Percentiles rank a stretch among this genome's conserved stretches.
Conservation (phyloP, 2,888 invertebrate genomes). For the Meiosimyza decipiens region DNA sequence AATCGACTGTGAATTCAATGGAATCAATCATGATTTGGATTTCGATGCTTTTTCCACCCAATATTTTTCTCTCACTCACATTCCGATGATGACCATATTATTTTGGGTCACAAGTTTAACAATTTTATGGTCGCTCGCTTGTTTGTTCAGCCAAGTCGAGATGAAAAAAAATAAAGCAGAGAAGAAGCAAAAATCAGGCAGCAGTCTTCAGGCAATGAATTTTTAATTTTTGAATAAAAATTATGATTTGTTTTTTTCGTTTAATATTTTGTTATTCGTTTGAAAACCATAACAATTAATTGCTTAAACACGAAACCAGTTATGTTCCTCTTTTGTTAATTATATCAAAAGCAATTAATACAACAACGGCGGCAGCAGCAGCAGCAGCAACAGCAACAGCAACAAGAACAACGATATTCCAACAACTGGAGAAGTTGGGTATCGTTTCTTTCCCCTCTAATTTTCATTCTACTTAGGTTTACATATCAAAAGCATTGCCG, state of each 20-base stretch:
- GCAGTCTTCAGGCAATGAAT: slow-evolving; percentile 33
- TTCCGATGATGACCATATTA: neutral
- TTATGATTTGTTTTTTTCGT: neutral
- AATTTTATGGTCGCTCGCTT: neutral
- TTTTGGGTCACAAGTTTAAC: neutral
- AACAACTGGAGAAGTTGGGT: too few relatives aligned
- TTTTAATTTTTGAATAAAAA: slow-evolving; percentile 27
- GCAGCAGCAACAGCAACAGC: too few relatives aligned
- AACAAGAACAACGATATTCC: neutral
- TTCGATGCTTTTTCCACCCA: too few relatives aligned
- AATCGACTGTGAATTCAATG: slow-evolving; percentile 13
- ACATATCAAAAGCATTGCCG: too few relatives aligned
- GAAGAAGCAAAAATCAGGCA: slow-evolving; percentile 10
- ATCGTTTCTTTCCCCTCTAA: too few relatives aligned
- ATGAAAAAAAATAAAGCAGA: neutral
- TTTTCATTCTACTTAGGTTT: too few relatives aligned
- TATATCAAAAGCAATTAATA: slow-evolving; percentile 23
- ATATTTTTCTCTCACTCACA: too few relatives aligned
- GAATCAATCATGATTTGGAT: slow-evolving; percentile 11
- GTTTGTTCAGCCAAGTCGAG: neutral
- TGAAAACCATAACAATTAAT: slow-evolving; percentile 35
- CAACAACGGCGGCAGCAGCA: neutral
- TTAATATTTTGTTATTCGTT: neutral
- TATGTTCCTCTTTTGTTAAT: slow-evolving; percentile 15
- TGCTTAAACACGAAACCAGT: slow-evolving; percentile 32